phyloP scores from a whole-genome alignment of 2,113 vertebrate species.

The Motacilla alba region DNA sequence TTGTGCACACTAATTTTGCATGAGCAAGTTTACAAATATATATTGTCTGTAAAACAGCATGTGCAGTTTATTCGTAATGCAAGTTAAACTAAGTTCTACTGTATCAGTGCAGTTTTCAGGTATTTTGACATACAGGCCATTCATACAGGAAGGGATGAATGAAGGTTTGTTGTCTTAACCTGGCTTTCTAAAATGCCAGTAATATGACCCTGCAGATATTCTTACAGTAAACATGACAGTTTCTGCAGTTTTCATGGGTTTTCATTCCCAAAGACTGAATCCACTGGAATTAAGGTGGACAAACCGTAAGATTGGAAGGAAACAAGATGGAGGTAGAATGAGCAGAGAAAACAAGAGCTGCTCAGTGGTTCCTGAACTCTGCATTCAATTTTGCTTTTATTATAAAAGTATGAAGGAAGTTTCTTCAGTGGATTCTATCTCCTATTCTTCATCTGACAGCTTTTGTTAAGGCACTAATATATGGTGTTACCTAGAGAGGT shows the following conservation, averaged over 20 bases:
- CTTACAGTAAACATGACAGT: background rate
- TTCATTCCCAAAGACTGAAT: background rate
- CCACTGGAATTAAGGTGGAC: background rate
- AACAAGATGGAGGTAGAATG: background rate
- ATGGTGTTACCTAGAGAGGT: background rate
- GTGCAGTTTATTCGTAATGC: slow-evolving; percentile 75
- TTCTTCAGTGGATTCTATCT: background rate
- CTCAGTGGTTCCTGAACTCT: background rate
- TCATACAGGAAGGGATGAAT: background rate
- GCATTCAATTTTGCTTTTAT: background rate
- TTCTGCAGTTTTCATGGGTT: background rate
- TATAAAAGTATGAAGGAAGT: background rate
- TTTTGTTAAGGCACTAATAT: background rate
- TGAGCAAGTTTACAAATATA: slow-evolving; percentile 80
- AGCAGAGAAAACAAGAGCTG: background rate
- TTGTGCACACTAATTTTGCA: slow-evolving; percentile 78
- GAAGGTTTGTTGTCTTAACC: slow-evolving; percentile 43
- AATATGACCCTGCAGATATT: background rate
- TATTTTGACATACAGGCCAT: slow-evolving; percentile 60
- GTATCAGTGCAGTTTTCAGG: slow-evolving; percentile 69
- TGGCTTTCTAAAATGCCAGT: slow-evolving; percentile 26
- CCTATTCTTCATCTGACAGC: background rate
- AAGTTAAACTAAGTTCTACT: slow-evolving; percentile 68
- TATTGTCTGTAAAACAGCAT: slow-evolving; percentile 80
- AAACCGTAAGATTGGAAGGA: background rate